Percentiles rank a stretch among this genome's conserved stretches.
phyloP scores from a whole-genome alignment of 1,140 invertebrate genomes.

The Chrysomallon squamiferum region DNA sequence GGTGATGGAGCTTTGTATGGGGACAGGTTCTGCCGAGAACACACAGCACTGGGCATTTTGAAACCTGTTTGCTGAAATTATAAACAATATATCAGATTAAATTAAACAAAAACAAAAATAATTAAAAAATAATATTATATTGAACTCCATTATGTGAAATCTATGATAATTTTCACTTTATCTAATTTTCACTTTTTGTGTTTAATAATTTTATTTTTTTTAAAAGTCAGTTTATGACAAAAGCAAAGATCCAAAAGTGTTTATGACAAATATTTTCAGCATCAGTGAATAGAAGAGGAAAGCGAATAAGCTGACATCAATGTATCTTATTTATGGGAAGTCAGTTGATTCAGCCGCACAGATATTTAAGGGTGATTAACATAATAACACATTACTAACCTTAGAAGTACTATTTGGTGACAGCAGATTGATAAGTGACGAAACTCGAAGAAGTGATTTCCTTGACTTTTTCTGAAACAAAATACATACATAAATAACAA shows the following conservation, averaged over 20 bases:
- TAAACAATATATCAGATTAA: not conserved
- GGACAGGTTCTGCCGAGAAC: conserved; percentile 17
- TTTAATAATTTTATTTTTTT: not conserved
- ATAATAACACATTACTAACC: no score
- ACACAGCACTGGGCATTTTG: conserved; percentile 27
- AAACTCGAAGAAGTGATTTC: not conserved
- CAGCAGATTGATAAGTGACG: not conserved
- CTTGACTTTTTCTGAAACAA: not conserved
- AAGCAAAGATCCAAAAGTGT: not conserved
- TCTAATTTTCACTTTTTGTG: not conserved
- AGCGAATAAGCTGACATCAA: no score
- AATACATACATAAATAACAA: not conserved
- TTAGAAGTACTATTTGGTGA: not conserved
- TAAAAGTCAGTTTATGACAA: not conserved
- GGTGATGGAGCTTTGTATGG: conserved; percentile 48
- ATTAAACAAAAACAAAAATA: not conserved
- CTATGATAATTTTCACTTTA: not conserved
- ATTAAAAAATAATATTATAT: not conserved
- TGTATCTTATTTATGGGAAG: no score
- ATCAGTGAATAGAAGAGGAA: no score
- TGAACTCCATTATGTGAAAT: not conserved
- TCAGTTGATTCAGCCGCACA: no score
- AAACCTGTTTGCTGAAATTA: not conserved
- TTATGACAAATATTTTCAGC: no score
- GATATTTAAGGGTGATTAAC: no score